These are phyloP conservation scores for Silvanus unidentatus DNA, from an alignment of 2,888 invertebrate species.

Conservation along the genomic window DNA sequence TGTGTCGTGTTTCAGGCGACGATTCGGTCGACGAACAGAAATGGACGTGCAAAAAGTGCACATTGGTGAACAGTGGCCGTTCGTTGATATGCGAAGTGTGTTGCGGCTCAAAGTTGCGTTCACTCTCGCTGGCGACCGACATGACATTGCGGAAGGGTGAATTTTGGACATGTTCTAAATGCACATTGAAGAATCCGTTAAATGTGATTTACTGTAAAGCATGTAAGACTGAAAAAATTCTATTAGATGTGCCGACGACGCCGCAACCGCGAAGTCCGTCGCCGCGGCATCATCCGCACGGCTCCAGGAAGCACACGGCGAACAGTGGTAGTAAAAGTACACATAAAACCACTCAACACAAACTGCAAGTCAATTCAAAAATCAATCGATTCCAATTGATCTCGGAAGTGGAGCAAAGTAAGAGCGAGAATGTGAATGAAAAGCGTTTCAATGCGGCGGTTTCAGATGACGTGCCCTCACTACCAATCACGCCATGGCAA, in stretches of 20 bases:
- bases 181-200: conserved; percentile 75
- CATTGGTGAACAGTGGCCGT: conserved; percentile 69
- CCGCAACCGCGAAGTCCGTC: conserved; percentile 49
- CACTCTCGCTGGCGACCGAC: conserved; percentile 58
- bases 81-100: conserved; percentile 78
- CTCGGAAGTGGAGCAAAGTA: conserved; percentile 30
- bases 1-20: conserved; percentile 16
- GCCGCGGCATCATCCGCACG: conserved; percentile 41
- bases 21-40: conserved; percentile 43
- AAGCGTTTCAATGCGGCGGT: conserved; percentile 11
- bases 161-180: conserved; percentile 74
- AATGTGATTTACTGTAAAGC: conserved; percentile 64
- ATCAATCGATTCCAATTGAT: conserved; percentile 23
- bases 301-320: background rate
- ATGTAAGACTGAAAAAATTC: conserved; percentile 59
- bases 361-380: conserved; percentile 16
- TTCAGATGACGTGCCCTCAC: conserved; percentile 12
- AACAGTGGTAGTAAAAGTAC: conserved; percentile 19
- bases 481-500: conserved; percentile 57
- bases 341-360: conserved; percentile 32
- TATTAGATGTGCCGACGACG: conserved; percentile 41
- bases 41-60: conserved; percentile 87
- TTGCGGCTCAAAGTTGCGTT: conserved; percentile 73
- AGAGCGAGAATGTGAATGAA: conserved; percentile 11
- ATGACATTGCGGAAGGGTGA: conserved; percentile 66